Base-by-base conservation (phyloP, 1,140 invertebrate species). In the Hyphantria cunea region DNA sequence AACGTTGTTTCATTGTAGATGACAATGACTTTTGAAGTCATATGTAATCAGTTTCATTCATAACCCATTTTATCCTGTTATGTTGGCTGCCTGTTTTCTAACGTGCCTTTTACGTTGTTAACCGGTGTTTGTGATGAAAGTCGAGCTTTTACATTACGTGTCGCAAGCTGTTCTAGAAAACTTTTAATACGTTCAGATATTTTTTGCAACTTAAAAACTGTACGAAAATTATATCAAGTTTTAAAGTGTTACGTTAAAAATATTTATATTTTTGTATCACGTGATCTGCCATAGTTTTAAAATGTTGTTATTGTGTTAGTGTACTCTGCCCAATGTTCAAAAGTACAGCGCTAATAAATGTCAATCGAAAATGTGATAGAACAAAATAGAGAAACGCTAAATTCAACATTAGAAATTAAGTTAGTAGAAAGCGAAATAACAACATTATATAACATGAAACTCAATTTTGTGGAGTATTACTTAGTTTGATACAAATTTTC, bases 61-160 rank as follows among this genome's bases (percentile, higher is more conserved):
- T n/a, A n/a, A n/a, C n/a, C n/a, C n/a, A 11, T 48, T 14, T 48
- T 3, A 33, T 33, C 17, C 17, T 6, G n/a, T 58, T 49, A 49
- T 15, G 34, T 17, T 39, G 25, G 33, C 32, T 13, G 41, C 39
- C 17, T 33, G 25, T 11, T 39, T 6, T 48, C 55, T 58, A 25
- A 14, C 55, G 55, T 44, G 54, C 6, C 33, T 48, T 44, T 58
- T 39, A 44, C 48, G 44, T 31, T 44, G 44, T 14, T 48, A 44
- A 14, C 42, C 15, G 32, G 31, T 10, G 55, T 44, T 14, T 45
- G 34, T 58, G 55, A 58, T 49, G 55, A 58, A 58, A 41, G 45
- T 33, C 17, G 14, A 12, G 14, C 32, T 44, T 44, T 44, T 44
- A n/a, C 14, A 45, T 58, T 58, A 58, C 54, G 54, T 56, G 44